A percentile compares a stretch with the other conserved stretches of the same genome.
phyloP scores from a whole-genome alignment of 2,797 vertebrate genomes.

The Chiloscyllium punctatum region DNA sequence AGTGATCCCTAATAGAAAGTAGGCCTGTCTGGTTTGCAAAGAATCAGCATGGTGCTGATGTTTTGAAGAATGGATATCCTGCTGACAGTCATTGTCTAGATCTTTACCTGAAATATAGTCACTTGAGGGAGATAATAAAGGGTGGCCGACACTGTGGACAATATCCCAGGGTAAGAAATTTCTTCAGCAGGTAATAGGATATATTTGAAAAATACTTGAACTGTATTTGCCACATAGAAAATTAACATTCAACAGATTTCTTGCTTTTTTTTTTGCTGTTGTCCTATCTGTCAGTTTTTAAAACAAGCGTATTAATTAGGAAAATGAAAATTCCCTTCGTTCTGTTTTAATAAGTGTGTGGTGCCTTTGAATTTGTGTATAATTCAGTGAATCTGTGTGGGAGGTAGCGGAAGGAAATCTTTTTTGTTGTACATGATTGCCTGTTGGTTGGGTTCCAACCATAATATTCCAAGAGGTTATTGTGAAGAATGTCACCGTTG shows the following conservation, averaged over 20 bases:
- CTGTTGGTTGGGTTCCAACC: constrained; percentile 56
- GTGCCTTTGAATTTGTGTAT: constrained; percentile 31
- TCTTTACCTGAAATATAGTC: not conserved
- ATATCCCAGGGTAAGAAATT: not conserved
- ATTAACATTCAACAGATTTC: constrained; percentile 6
- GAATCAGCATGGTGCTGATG: not conserved
- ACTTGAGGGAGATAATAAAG: not conserved
- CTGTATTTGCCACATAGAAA: constrained; percentile 21
- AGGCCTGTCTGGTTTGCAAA: not conserved
- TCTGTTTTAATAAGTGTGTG: not conserved
- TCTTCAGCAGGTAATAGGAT: not conserved
- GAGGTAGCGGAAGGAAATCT: constrained; percentile 49
- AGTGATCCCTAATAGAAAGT: not conserved
- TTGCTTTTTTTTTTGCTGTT: not conserved
- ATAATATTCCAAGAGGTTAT: constrained; percentile 50
- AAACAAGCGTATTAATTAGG: not conserved
- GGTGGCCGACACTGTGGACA: not conserved
- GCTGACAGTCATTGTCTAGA: not conserved
- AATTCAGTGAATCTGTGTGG: constrained; percentile 49
- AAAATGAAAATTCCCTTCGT: constrained; percentile 14
- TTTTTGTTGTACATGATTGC: constrained; percentile 55
- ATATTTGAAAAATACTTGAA: not conserved
- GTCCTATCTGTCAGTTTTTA: not conserved
- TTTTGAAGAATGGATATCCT: not conserved
- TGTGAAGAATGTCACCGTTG: constrained; percentile 45